Evolutionary conservation across 2,113 vertebrate genomes (phyloP), one percentile per base, ranked within the genome.

Genomic region (Bettongia penicillata): DNA sequence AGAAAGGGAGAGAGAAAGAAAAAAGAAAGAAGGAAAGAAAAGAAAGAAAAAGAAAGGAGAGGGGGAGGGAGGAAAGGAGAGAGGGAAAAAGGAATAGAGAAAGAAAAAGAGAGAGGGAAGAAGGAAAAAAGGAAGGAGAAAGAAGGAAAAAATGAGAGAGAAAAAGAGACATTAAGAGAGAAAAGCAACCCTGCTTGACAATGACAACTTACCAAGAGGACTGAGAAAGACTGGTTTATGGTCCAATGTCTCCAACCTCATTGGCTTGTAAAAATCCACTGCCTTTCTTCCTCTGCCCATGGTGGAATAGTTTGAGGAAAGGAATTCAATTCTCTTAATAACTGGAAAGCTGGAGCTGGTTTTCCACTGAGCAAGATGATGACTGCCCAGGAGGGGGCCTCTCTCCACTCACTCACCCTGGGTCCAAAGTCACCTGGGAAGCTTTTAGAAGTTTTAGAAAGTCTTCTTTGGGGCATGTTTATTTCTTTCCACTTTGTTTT

Each of bases 41-140:
- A 77, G 28, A 26, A 50, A 28, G 10, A 77, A 37, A 5, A 12
- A 53, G 90, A 0, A 77, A 37, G 7, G 10, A 53, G 90, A 0
- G 16, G 24, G 90, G 10, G 2, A 90, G 90, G 97, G 89, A 96
- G 97, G 97, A 94, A 96, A 97, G 96, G 97, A 98, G 96, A 97
- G 98, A 98, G 96, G 49, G 51, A 90, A 89, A 49, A 31, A 91
- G 4, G 84, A 43, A 93, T n/a, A 91, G 26, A 68, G 26, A 51
- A 51, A 51, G 9, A 51, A 11, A 91, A 84, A 97, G 91, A 91
- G 90, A 97, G 95, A 98, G 93, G 24, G 8, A 55, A 24, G 25
- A 55, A 55, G 53, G 12, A 52, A 14, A 8, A 25, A 55, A 6
- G 24, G 8, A 55, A 24, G 24, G 5, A 55, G 53, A 7, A 55